Evolutionary conservation across 2,797 vertebrate species (phyloP), one percentile per base, ranked within the genome.

Genomic region (Tokudaia tokunoshimensis): DNA sequence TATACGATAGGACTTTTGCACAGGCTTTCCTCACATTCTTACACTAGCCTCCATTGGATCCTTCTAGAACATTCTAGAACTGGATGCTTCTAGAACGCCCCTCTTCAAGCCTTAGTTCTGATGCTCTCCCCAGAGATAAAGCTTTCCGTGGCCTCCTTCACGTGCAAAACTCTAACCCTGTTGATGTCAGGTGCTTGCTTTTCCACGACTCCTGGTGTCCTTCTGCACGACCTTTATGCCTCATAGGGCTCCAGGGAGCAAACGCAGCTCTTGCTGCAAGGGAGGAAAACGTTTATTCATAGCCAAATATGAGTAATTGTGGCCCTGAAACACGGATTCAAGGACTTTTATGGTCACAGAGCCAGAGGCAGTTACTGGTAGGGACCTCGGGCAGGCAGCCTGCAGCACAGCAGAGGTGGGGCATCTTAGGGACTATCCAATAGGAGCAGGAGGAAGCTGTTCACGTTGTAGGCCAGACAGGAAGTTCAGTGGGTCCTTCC

Each of bases 21-120:
- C 0, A 0, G 4, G 6, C 12, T 13, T 29, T 7, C 34, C 2
- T 57, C 4, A 2, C 41, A 44, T 11, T 50, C 26, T 26, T 37
- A n/a, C 12, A 3, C 9, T 2, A 11, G 2, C 31, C 50, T 4
- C 3, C 10, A 15, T 7, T 22, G 9, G 34, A 13, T 15, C 19
- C 3, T 19, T 1, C 26, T 31, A 59, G 81, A 61, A 41, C 22
- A 26, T 4, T 19, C 47, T 72, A 37, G 70, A 72, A 72, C 70
- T 17, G 9, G 34, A 13, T 4, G 14, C 3, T 19, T 1, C 26
- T 31, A 37, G 57, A 44, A 29, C 1, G 29, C 75, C 15, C 26
- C 50, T 81, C 41, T 2, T 13, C 0, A 37, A 6, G 26, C n/a
- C 84, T 57, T 80, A 13, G 34, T 34, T 3, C n/a, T 55, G 79